These are phyloP conservation scores for Drosophila rhopaloa DNA, from an alignment of 1,140 invertebrate species.

Conservation along the genomic window DNA sequence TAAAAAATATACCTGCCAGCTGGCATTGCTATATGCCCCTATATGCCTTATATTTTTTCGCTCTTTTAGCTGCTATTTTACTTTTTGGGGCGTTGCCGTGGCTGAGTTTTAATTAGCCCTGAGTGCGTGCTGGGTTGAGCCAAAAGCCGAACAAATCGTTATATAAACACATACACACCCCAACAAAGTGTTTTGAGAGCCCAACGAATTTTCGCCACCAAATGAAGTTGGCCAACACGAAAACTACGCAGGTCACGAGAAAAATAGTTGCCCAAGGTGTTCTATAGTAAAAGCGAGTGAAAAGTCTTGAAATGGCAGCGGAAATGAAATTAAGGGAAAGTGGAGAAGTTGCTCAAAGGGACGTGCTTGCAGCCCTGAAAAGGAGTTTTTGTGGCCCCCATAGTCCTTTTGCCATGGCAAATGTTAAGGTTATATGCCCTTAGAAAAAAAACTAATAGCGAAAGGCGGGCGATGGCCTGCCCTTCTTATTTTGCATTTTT, in stretches of 20 bases:
- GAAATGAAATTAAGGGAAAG: constrained; percentile 61
- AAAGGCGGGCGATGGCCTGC: constrained; percentile 21
- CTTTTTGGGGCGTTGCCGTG: constrained; percentile 66
- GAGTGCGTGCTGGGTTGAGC: constrained; percentile 65
- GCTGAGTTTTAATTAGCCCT: constrained; percentile 77
- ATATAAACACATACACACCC: constrained; percentile 70
- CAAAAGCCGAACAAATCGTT: constrained; percentile 80
- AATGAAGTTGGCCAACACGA: constrained; percentile 44
- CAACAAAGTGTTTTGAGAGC: constrained; percentile 70
- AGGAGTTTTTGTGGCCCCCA: background rate
- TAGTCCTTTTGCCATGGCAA: constrained; percentile 38
- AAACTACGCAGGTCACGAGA: constrained; percentile 43
- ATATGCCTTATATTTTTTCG: constrained; percentile 14
- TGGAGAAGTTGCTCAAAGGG: constrained; percentile 28
- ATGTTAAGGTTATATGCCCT: constrained; percentile 61
- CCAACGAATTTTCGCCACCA: constrained; percentile 74
- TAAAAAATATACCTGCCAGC: constrained; percentile 35
- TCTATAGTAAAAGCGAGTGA: constrained; percentile 11
- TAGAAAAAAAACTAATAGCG: constrained; percentile 19
- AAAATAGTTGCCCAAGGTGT: constrained; percentile 52
- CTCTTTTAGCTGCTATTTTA: constrained; percentile 24
- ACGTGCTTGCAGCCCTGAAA: constrained; percentile 46
- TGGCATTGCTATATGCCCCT: constrained; percentile 26
- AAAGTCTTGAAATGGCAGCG: constrained; percentile 55
- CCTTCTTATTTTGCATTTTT: constrained; percentile 52